Percentiles rank a stretch among this genome's conserved stretches.
These are phyloP conservation scores for Nasua narica DNA, from an alignment of 2,797 vertebrate species.

Conservation along the genomic window DNA sequence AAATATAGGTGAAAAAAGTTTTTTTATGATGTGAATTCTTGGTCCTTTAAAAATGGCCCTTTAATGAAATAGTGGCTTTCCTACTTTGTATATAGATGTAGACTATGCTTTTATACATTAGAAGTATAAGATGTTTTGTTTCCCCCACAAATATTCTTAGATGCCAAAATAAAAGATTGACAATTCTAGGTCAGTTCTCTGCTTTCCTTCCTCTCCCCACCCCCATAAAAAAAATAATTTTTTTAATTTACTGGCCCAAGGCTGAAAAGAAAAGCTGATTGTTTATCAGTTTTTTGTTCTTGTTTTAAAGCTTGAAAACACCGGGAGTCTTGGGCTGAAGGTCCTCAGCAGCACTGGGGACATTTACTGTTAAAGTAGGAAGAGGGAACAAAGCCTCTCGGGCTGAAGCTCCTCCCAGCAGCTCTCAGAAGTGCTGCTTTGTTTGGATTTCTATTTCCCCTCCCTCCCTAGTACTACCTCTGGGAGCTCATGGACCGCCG, in stretches of 20 bases:
- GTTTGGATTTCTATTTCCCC: not conserved
- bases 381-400: not conserved
- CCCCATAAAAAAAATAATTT: too few species aligned
- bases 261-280: not conserved
- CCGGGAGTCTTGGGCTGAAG: rapidly evolving
- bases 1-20: not conserved
- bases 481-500: not conserved
- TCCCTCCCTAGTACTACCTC: not conserved
- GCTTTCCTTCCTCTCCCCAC: rapidly evolving
- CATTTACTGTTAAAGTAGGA: not conserved
- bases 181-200: not conserved
- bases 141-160: not conserved
- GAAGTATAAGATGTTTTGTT: not conserved
- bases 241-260: not conserved
- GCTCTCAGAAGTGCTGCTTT: not conserved
- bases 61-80: not conserved
- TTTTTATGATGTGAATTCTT: not conserved
- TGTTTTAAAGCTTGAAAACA: not conserved
- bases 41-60: not conserved
- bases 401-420: not conserved
- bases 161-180: not conserved
- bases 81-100: not conserved
- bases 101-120: not conserved
- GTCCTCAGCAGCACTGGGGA: not conserved
- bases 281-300: not conserved